These are phyloP conservation scores for Zygogramma bicolorata DNA, from an alignment of 2,888 invertebrate species.

Conservation along the genomic window DNA sequence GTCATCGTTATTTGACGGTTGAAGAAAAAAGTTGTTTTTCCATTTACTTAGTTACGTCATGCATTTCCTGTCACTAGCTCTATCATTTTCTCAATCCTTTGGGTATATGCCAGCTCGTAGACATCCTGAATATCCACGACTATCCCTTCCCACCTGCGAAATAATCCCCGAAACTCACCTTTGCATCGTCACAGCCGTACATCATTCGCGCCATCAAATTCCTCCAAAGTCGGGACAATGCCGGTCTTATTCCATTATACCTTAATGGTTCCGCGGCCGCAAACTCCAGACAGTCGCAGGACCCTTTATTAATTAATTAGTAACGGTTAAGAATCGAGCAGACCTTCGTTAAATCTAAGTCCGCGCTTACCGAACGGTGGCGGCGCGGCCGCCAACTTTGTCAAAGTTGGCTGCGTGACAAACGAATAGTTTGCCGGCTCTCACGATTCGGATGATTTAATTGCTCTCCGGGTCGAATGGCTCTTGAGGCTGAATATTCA, in stretches of 20 bases:
- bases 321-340: slow-evolving; percentile 36
- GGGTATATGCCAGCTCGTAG: too few species aligned
- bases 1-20: too few species aligned
- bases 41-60: too few species aligned
- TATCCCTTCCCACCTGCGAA: too few species aligned
- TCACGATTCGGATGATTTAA: slow-evolving; percentile 26
- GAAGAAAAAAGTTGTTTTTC: too few species aligned
- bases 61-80: too few species aligned
- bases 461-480: slow-evolving; percentile 21
- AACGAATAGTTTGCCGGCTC: slow-evolving; percentile 30
- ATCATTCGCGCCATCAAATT: slow-evolving; percentile 24
- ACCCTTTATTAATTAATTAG: slow-evolving; percentile 43
- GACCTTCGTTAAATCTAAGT: slow-evolving; percentile 36
- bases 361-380: slow-evolving; percentile 31
- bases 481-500: neutral
- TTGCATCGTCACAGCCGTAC: slow-evolving; percentile 31
- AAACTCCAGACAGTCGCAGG: slow-evolving; percentile 32
- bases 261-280: slow-evolving; percentile 32
- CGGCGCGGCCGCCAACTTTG: slow-evolving; percentile 28
- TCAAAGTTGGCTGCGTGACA: slow-evolving; percentile 32
- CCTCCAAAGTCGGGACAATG: slow-evolving; percentile 27
- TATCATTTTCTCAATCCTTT: too few species aligned
- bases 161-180: neutral
- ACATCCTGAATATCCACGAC: too few species aligned
- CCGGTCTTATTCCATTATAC: slow-evolving; percentile 37